These are phyloP conservation scores for Onchidella celtica DNA, from an alignment of 2,888 invertebrate species.

Conservation along the genomic window DNA sequence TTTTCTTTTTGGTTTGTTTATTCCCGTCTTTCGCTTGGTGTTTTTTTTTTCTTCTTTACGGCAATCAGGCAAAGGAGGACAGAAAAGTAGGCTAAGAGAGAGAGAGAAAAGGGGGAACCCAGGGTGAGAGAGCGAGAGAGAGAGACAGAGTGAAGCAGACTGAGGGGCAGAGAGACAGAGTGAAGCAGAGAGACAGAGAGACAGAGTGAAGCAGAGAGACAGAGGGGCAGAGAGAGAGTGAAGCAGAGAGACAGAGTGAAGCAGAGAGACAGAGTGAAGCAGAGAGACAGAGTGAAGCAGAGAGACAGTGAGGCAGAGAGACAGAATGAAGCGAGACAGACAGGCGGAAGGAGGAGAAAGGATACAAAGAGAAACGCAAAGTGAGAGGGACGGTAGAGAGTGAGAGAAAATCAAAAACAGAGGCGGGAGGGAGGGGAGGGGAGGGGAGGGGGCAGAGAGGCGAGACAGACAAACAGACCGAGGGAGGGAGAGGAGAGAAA, in stretches of 20 bases:
- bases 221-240: too few species aligned
- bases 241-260: too few species aligned
- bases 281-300: slow-evolving; percentile 19
- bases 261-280: not conserved
- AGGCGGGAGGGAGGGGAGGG: slow-evolving; percentile 5
- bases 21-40: too few species aligned
- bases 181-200: slow-evolving; percentile 15
- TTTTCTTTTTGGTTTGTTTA: too few species aligned
- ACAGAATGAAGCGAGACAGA: slow-evolving; percentile 10
- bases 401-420: not conserved
- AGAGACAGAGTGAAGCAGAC: slow-evolving; percentile 10
- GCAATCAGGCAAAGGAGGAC: too few species aligned
- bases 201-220: slow-evolving; percentile 1
- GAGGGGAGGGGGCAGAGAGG: not conserved
- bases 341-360: not conserved
- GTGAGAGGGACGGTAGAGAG: not conserved
- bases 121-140: slow-evolving; percentile 8
- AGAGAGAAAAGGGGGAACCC: too few species aligned
- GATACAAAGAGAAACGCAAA: not conserved
- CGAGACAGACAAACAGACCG: not conserved
- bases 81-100: too few species aligned
- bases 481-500: not conserved
- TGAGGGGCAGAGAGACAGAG: slow-evolving; percentile 15
- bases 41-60: too few species aligned
- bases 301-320: slow-evolving; percentile 24